Conservation (phyloP, 2,888 invertebrate genomes). For the Drosophila emarginata region DNA sequence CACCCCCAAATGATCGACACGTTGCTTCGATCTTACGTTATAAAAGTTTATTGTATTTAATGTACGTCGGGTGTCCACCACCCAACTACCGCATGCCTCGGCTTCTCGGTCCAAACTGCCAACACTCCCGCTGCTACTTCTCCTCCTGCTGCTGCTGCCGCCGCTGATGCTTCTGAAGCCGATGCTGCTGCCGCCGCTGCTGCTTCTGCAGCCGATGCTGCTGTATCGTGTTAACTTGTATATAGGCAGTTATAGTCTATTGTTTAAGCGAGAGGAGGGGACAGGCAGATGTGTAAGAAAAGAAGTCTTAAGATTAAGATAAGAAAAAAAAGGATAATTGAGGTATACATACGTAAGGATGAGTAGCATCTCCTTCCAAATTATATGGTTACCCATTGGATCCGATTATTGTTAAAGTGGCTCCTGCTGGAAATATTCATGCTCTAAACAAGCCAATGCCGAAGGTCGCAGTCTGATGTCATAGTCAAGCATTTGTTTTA, state of each 20-base stretch:
- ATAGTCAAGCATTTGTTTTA: constrained; percentile 90
- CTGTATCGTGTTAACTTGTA: no score
- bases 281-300: background rate
- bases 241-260: constrained; percentile 23
- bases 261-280: constrained; percentile 7
- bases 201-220: no score
- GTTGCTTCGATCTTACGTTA: no score
- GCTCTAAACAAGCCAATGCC: constrained; percentile 90
- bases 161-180: no score
- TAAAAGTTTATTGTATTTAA: no score
- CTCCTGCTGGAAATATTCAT: constrained; percentile 90
- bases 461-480: constrained; percentile 90
- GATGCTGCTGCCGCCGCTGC: no score
- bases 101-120: no score
- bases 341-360: constrained; percentile 7
- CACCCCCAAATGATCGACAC: no score
- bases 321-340: constrained; percentile 10
- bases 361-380: constrained; percentile 1
- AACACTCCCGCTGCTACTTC: no score
- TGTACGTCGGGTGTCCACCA: no score
- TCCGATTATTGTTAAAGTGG: constrained; percentile 77
- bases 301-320: background rate
- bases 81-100: no score
- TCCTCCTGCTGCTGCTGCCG: no score
- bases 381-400: constrained; percentile 6